Conservation (phyloP, 2,888 invertebrate genomes). For the Teleiodes luculella region DNA sequence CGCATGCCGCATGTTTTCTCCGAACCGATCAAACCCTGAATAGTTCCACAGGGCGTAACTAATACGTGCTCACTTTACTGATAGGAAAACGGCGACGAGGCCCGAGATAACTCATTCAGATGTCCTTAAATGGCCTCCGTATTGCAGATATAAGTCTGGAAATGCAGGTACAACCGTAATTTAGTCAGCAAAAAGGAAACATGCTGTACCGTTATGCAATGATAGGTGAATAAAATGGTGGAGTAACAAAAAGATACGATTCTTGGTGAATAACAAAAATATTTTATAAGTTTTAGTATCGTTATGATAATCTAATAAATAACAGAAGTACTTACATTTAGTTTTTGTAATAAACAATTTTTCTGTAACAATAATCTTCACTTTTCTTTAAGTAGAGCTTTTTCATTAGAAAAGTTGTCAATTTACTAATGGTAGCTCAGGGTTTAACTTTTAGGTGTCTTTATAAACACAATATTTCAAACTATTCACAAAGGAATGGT, state of each 20-base stretch:
- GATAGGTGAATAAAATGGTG: constrained; percentile 4
- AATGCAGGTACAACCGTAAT: constrained; percentile 56
- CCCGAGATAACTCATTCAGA: constrained; percentile 52
- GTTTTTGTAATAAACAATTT: too few species aligned
- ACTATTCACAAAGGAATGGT: too few species aligned
- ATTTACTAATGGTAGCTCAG: too few species aligned
- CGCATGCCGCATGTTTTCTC: constrained; percentile 4
- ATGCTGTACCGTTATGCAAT: constrained; percentile 2
- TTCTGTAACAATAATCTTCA: too few species aligned
- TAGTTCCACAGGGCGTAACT: constrained; percentile 15
- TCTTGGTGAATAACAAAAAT: neutral
- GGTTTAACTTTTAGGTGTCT: too few species aligned
- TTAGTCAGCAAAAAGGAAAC: constrained; percentile 22
- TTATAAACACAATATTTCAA: too few species aligned
- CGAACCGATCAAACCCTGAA: neutral
- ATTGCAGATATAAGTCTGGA: constrained; percentile 38
- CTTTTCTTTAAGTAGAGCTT: too few species aligned
- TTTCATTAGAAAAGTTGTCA: too few species aligned
- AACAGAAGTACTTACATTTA: too few species aligned
- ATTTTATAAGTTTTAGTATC: neutral
- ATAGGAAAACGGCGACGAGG: constrained; percentile 20
- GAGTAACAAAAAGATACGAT: neutral
- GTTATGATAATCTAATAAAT: too few species aligned
- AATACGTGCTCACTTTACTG: constrained; percentile 16
- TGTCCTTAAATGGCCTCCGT: constrained; percentile 49